Conservation (phyloP, 1,140 invertebrate genomes). For the Lucilia sericata region DNA sequence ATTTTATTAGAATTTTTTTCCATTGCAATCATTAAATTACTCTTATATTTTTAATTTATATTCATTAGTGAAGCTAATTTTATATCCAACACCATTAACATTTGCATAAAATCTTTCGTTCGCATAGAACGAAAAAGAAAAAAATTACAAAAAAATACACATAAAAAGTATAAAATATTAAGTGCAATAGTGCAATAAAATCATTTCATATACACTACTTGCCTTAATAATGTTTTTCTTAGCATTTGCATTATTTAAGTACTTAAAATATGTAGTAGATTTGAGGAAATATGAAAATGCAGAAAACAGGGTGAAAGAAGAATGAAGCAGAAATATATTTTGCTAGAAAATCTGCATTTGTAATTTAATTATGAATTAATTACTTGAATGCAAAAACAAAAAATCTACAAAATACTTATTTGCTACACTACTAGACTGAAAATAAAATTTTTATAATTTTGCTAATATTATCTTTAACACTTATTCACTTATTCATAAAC, state of each 20-base stretch:
- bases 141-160: background rate
- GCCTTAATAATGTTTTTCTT: background rate
- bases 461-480: too few species aligned
- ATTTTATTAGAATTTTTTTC: background rate
- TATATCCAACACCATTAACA: background rate
- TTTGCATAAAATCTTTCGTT: background rate
- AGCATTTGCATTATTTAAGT: background rate
- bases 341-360: background rate
- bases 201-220: background rate
- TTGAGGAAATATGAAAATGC: background rate
- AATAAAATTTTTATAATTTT: too few species aligned
- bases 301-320: background rate
- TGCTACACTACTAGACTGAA: too few species aligned
- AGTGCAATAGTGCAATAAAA: constrained; percentile 13
- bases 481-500: too few species aligned
- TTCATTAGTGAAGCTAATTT: constrained; percentile 20
- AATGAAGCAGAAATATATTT: background rate
- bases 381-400: background rate
- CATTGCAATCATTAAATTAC: background rate
- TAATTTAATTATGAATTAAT: constrained; percentile 13
- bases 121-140: too few species aligned
- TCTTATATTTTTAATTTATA: constrained; percentile 25
- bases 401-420: background rate
- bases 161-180: background rate
- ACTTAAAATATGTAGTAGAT: background rate